A percentile compares a stretch with the other conserved stretches of the same genome.
phyloP scores from a whole-genome alignment of 2,113 vertebrate genomes.

The Centrocercus urophasianus region DNA sequence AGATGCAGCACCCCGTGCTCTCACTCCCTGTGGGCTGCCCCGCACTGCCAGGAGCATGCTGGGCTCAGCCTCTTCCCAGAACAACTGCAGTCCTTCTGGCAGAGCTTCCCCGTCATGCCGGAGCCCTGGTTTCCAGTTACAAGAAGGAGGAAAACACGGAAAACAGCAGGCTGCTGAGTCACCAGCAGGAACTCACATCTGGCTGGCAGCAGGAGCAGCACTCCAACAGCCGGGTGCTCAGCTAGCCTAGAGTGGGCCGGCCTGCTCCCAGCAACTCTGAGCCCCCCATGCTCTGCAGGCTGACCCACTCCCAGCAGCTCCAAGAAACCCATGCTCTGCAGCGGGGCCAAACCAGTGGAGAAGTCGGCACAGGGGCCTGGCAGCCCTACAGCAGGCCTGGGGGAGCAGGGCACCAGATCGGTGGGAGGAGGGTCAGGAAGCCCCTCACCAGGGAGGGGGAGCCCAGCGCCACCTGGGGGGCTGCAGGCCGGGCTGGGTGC shows the following conservation, averaged over 20 bases:
- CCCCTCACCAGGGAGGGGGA: fast-evolving
- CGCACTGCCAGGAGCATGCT: background rate
- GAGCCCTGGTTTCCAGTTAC: background rate
- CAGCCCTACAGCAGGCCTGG: background rate
- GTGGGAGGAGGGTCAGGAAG: background rate
- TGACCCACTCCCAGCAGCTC: background rate
- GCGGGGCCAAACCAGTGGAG: background rate
- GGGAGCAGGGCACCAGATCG: background rate
- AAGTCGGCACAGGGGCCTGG: background rate
- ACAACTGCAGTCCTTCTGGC: background rate
- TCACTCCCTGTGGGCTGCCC: background rate
- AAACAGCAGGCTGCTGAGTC: background rate
- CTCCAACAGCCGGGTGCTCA: background rate
- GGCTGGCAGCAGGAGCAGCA: background rate
- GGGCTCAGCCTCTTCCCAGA: background rate
- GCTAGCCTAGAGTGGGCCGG: background rate
- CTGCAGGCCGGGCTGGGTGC: background rate
- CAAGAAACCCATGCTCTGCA: fast-evolving
- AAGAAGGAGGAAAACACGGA: background rate
- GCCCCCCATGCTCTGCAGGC: background rate
- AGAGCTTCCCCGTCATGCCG: background rate
- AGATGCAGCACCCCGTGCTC: background rate
- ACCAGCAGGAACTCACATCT: background rate
- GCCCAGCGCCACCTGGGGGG: background rate
- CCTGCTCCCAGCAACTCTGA: background rate